Evolutionary conservation across 2,888 invertebrate genomes (phyloP), one percentile per base, ranked within the genome.

Genomic region (Scaptomyza reducta): DNA sequence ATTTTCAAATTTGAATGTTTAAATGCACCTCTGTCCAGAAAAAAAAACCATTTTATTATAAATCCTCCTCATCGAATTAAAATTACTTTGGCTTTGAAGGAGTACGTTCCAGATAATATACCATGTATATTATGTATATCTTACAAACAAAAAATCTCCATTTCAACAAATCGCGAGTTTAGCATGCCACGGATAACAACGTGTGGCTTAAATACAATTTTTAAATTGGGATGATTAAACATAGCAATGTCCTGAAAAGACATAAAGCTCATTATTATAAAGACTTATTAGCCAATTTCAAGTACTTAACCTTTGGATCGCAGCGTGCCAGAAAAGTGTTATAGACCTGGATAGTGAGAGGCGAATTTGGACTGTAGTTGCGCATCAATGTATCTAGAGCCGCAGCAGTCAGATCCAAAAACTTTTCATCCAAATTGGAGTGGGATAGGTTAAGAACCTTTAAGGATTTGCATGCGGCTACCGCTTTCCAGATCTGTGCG

Each of bases 371-470:
- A 16, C 31, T 22, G 0, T 50, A 51, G 0, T 38, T 54, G 3
- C n/a, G 10, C 0, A 65, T 35, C 11, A 47, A 47, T 44, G 13
- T 25, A 3, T 55, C 13, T 7, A 64, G 6, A 2, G 35, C 33
- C 0, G 7, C 9, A 0, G 11, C 1, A 3, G 38, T 74, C 1
- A 51, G n/a, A 1, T 62, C 47, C 6, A 66, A 6, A 13, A 67
- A 69, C 13, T 65, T 18, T 1, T 46, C 29, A 31, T 33, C 41
- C 18, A 85, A 9, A 13, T 47, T 44, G 9, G 29, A 63, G 33
- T 42, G 31, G 11, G 79, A 70, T 9, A 80, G 16, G 16, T 85
- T 70, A 0, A 80, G 65, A 1, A 65, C 6, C 16, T 29, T 66
- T 0, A 80, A 31, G 0, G 14, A 22, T 1, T 16, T 7, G 16